Base-by-base conservation (phyloP, 2,888 invertebrate species). In the Lomographa bimaculata region DNA sequence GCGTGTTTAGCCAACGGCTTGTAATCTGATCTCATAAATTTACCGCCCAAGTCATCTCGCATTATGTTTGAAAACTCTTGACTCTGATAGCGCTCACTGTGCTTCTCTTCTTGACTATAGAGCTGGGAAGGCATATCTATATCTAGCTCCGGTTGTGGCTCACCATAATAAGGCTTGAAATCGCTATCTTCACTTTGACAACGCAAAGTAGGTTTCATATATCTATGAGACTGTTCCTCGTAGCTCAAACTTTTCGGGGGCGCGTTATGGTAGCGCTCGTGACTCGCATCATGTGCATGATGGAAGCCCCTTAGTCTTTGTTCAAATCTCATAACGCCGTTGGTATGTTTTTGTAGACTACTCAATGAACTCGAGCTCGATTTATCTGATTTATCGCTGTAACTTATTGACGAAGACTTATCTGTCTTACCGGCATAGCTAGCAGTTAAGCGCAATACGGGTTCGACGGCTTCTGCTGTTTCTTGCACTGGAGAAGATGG, bases 31-130 rank as follows among this genome's bases (percentile, higher is more conserved):
- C 91, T 79, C 29, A 90, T 77, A 48, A 86, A 89, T 38, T 86
- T 84, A 43, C 72, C 68, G 46, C 62, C 53, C 8, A 57, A 50
- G 44, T 86, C 84, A 37, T 89, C 89, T 7, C 81, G 75, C 37
- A 89, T 74, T 8, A 89, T 81, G 41, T 77, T 82, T 0, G 92
- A 89, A 68, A 92, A 92, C 53, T 92, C 92, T 72, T 92, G 92
- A 50, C 92, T 92, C 70, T 92, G 92, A 64, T 92, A 92, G 1
- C 92, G 90, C 62, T 91, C 91, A 8, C 91, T 91, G 21, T 92
- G 83, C 59, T 92, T 92, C 55, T 92, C 92, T 67, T 89, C 91
- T 59, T 91, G 91, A 25, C 91, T 90, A 56, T 92, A 92, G 4
- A 92, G 74, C 28, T 91, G 82, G 12, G 89, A 89, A 6, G 89